Evolutionary conservation across 2,888 invertebrate genomes (phyloP), one percentile per base, ranked within the genome.

Genomic region (Portevinia maculata): DNA sequence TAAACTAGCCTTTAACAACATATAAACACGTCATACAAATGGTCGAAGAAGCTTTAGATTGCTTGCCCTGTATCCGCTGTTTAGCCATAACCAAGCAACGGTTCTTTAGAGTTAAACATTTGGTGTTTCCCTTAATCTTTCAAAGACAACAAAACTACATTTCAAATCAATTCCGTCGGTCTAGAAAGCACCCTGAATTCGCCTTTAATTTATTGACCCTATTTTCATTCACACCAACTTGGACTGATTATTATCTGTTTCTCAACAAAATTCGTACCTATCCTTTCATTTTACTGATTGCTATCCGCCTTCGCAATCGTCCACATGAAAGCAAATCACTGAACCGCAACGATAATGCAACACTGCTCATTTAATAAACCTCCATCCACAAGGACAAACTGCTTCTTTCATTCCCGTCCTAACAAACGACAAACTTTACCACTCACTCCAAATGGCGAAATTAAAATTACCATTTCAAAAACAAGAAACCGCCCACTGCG

Each of bases 401-500:
- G 7, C 59, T 60, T 15, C 13, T 15, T 39, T n/a, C 19, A 41
- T 8, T 44, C 41, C 24, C 15, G 34, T 17, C 34, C 28, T 41
- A 11, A 60, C 41, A 60, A 60, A 60, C 50, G 59, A 39, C 28
- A 57, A 57, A 48, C 50, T 44, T 52, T 50, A 17, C 28, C 57
- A 3, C 15, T 3, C 44, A 44, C 19, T 19, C 19, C 19, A 3
- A 6, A 17, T 8, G 44, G 9, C 32, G 17, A 57, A 48, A 78
- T 70, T 78, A 57, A 57, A 48, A 78, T 70, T 78, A 57, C 55
- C 55, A 70, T 78, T 78, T 78, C 62, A 64, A 78, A 60, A 78
- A 64, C 70, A 75, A 24, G 53, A 59, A 15, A 30, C 59, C 70
- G 15, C 59, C 50, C 30, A 50, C 32, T 7, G 9, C 70, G 15